Evolutionary conservation across 1,140 invertebrate species (phyloP), one percentile per base, ranked within the genome.

Genomic region (Proales similis): DNA sequence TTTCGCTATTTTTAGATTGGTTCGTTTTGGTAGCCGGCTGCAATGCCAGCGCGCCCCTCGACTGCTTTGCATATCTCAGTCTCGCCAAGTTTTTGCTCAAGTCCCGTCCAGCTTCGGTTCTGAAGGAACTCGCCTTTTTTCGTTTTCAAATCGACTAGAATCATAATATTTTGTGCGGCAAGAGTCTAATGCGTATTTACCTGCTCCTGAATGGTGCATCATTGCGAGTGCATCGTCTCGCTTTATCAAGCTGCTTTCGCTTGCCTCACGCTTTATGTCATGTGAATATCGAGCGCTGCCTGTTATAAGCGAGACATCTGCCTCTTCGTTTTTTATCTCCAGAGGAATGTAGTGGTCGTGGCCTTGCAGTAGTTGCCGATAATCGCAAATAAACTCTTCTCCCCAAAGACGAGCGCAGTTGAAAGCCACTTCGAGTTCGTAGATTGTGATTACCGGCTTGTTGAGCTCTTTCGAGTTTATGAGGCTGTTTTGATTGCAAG

Each of bases 391-490:
- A 72, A 86, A 86, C 26, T 82, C 79, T 24, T 76, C 77, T 42
- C 71, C 76, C 80, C 79, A 81, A 57, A 65, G 78, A 72, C 70
- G 79, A 78, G 68, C 79, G 78, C 67, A 79, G 72, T 74, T 85
- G 69, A 89, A 80, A 3, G 90, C 91, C 29, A 92, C 77, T 77
- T 95, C 91, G 33, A 93, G 78, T 76, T 96, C 91, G 76, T 83
- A 90, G 3, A 90, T 86, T n/a, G 87, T 89, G 1, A 91, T 82
- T 45, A 96, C 82, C 4, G 90, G 89, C 68, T 85, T 86, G 61
- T 87, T 85, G 72, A 88, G 91, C 32, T 93, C 88, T 68, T 84
- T 82, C 39, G 82, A 85, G 69, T 87, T 85, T 66, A 88, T 83
- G 42, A 91, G 75, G 14, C 75, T 74, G 73, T 85, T 90, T 74